A percentile compares a stretch with the other conserved stretches of the same genome.
These are phyloP conservation scores for Astreopora myriophthalma DNA, from an alignment of 64 coral and sea anemone species.

Conservation along the genomic window DNA sequence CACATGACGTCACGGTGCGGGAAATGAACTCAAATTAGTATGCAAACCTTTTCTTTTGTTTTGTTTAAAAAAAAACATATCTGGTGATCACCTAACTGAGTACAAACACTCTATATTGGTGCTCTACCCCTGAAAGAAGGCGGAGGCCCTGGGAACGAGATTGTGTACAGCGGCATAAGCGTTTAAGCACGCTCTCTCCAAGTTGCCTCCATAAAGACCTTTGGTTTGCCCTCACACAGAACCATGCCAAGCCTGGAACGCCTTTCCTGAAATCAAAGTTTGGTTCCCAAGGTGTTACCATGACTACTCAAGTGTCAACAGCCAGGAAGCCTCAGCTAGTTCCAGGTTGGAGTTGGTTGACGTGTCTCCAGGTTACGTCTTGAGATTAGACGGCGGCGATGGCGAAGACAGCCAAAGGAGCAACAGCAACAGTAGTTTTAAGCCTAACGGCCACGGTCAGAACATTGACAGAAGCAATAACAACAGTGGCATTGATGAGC, in stretches of 20 bases:
- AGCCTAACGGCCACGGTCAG: too few relatives aligned
- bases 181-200: neutral
- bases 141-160: too few relatives aligned
- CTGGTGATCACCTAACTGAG: too few relatives aligned
- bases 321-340: neutral
- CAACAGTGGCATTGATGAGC: too few relatives aligned
- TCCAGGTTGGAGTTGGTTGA: neutral
- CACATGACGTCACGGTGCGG: too few relatives aligned
- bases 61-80: too few relatives aligned
- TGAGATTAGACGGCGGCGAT: neutral
- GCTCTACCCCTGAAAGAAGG: too few relatives aligned
- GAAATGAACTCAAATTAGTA: too few relatives aligned
- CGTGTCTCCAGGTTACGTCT: neutral
- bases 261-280: neutral
- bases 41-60: too few relatives aligned
- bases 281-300: slow-evolving; percentile 57
- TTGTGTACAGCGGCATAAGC: neutral
- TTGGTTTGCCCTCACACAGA: neutral
- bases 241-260: neutral
- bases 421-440: neutral
- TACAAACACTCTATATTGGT: too few relatives aligned
- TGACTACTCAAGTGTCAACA: neutral
- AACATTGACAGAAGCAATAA: too few relatives aligned
- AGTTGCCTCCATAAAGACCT: too few relatives aligned
- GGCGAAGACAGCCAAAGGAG: neutral